Base-by-base conservation (phyloP, 2,113 vertebrate species). In the Rhea pennata region DNA sequence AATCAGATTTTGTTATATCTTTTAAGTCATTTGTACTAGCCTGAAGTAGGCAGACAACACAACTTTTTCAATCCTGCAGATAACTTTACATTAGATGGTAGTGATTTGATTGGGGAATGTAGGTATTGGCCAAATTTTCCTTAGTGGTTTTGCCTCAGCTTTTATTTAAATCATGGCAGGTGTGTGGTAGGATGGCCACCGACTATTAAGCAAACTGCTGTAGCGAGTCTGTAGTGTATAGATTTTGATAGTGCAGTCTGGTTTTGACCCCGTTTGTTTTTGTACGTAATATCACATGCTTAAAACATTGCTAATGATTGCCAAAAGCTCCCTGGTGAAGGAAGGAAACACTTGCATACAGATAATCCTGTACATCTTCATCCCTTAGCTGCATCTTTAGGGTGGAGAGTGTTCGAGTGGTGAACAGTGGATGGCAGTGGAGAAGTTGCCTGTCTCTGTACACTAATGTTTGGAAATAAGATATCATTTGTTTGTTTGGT, bases 311-410 rank as follows among this genome's bases (percentile, higher is more conserved):
- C 33, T 54, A 53, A 31, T 74, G 80, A 22, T 54, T 66, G 46
- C 69, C 69, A 66, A 44, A 77, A 88, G 87, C 73, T 80, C 69
- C 65, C 54, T 84, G 73, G 69, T 59, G 27, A 85, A 76, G 81
- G 56, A 71, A 24, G 36, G 15, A 42, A 59, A 39, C 8, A 4
- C 26, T 67, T 51, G 6, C 51, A 46, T 65, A 78, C 51, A 91
- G 72, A 65, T 65, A 87, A 48, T 71, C 56, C n/a, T 66, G 0
- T 24, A 3, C 8, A 50, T 33, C 54, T 79, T 84, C 17, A 54
- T 73, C 26, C 80, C n/a, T 44, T 83, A 6, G 36, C 36, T 92
- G n/a, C 40, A 7, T 92, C 64, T 85, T 54, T 69, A 46, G 29
- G 42, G 21, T 77, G 27, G 67, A 76, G 2, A 27, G 2, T 85